Evolutionary conservation across 2,888 invertebrate species (phyloP), one percentile per base, ranked within the genome.

Genomic region (Azorinus chamasolen): DNA sequence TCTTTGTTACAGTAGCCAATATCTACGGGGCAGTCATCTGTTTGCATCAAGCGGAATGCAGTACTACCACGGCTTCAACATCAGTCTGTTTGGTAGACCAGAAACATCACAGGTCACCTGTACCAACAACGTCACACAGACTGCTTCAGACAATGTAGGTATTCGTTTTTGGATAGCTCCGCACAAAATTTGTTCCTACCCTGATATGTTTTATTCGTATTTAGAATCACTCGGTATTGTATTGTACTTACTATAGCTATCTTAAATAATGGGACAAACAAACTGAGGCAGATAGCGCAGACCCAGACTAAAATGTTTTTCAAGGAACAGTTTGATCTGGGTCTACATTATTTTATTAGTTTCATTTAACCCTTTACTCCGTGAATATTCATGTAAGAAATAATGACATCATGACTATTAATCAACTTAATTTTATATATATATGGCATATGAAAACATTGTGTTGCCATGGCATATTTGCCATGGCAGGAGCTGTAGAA

Each of bases 21-120:
- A 78, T 76, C 76, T 90, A 5, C 68, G 83, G 41, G 91, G 92
- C 6, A 83, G 87, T 16, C 81, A 84, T 4, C 83, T 93, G 80
- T 93, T 93, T 78, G 92, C 92, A 6, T 93, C 94, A 0, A 94
- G 93, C 81, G 94, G 94, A n/a, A 94, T 94, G 24, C 93, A 94
- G 87, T 95, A 94, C 84, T 94, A 92, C 85, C 94, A 94, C 86
- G 89, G 93, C 27, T 94, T 94, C 87, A 94, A 94, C 87, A 92
- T 94, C 45, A 93, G 93, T 58, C 91, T 94, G 24, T 94, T 94
- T 90, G 93, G 93, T 10, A 88, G 89, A 39, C 78, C 88, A n/a
- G 88, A 89, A 48, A 91, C 90, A 8, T 85, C 89, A 6, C 66
- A 83, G 25, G 91, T 91, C 0, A 73, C 87, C n/a, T 94, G 94